phyloP scores from a whole-genome alignment of 1,140 invertebrate genomes.

The Coboldia fuscipes region DNA sequence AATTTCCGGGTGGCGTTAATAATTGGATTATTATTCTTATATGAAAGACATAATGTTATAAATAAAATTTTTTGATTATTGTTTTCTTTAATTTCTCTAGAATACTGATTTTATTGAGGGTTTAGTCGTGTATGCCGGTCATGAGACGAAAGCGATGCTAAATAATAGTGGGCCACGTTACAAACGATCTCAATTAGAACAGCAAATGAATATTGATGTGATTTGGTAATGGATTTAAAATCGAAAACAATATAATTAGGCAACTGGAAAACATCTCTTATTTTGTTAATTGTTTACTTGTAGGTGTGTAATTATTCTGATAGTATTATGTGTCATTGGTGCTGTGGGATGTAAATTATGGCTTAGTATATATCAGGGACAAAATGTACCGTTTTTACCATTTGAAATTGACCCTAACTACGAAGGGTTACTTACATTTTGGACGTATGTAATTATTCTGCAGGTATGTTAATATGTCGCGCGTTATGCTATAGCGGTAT shows the following conservation, averaged over 20 bases:
- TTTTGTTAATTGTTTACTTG: not conserved
- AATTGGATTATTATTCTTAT: too few relatives aligned
- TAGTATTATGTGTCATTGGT: conserved; percentile 77
- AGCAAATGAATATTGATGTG: conserved; percentile 87
- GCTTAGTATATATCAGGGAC: conserved; percentile 34
- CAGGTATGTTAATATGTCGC: conserved; percentile 39
- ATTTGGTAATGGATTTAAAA: conserved; percentile 37
- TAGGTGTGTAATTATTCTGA: conserved; percentile 71
- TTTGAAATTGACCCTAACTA: conserved; percentile 35
- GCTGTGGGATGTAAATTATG: conserved; percentile 77
- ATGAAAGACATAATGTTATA: too few relatives aligned
- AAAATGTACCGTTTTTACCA: conserved; percentile 27
- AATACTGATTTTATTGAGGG: conserved; percentile 68
- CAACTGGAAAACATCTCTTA: not conserved
- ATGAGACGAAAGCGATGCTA: conserved; percentile 95
- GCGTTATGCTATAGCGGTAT: too few relatives aligned
- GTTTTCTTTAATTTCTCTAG: too few relatives aligned
- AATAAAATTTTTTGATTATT: too few relatives aligned
- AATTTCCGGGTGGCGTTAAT: too few relatives aligned
- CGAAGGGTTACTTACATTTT: conserved; percentile 78
- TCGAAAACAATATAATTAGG: not conserved
- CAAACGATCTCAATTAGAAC: conserved; percentile 80
- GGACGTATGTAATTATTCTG: conserved; percentile 87
- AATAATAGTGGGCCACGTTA: conserved; percentile 92
- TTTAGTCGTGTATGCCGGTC: conserved; percentile 91